Percentiles rank a stretch among this genome's conserved stretches.
Evolutionary conservation across 2,113 vertebrate species (phyloP).

Genomic region (Piprites chloris): DNA sequence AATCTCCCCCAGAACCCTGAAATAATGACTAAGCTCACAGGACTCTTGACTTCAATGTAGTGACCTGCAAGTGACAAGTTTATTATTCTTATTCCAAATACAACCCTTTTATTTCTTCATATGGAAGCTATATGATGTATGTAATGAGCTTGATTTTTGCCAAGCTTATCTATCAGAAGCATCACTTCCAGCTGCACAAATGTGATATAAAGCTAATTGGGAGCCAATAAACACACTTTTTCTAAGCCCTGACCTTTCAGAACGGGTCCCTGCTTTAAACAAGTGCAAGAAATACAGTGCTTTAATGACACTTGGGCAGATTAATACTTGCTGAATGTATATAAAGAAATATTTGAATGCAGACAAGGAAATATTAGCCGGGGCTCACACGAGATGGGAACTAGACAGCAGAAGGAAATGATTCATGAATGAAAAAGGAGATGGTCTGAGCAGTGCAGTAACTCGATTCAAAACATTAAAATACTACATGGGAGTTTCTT

Average conservation of each 20-base stretch:
- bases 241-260: neutral
- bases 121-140: neutral
- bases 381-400: neutral
- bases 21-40: neutral
- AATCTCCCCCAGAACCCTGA: neutral
- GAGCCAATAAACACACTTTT: neutral
- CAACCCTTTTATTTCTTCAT: neutral
- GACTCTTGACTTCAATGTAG: neutral
- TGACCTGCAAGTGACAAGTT: neutral
- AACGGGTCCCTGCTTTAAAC: neutral
- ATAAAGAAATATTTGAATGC: slow-evolving; percentile 36
- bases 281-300: neutral
- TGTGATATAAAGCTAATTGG: neutral
- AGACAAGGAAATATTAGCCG: slow-evolving; percentile 32
- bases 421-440: slow-evolving; percentile 41
- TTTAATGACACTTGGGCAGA: neutral
- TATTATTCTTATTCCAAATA: neutral
- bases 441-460: neutral
- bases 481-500: neutral
- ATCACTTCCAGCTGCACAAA: neutral
- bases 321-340: neutral
- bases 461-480: slow-evolving; percentile 3
- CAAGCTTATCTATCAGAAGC: neutral
- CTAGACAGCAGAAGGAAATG: slow-evolving; percentile 27
- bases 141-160: neutral